Evolutionary conservation across 2,797 vertebrate species (phyloP).

Genomic region (Glyptemys insculpta): DNA sequence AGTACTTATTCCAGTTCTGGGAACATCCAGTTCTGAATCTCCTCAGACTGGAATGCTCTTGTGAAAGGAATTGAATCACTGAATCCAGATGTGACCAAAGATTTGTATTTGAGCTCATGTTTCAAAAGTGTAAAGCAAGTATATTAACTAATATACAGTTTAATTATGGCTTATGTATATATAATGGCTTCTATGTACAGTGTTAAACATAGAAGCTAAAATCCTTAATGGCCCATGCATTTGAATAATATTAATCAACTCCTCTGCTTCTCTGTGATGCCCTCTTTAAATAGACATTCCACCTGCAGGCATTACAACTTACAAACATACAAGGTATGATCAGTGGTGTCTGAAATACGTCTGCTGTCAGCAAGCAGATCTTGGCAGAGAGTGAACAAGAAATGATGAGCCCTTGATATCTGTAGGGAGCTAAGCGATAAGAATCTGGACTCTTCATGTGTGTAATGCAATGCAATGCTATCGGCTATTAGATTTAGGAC

Average conservation of each 20-base stretch:
- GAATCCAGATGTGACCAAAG: not conserved
- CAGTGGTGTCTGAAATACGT: too few relatives aligned
- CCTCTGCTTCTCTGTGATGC: not conserved
- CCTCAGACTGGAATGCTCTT: not conserved
- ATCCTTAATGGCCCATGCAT: not conserved
- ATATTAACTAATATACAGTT: rapidly evolving
- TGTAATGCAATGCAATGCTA: not conserved
- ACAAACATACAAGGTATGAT: too few relatives aligned
- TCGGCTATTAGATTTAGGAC: not conserved
- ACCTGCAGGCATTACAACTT: not conserved
- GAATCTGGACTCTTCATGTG: not conserved
- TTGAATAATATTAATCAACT: not conserved
- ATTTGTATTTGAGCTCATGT: too few relatives aligned
- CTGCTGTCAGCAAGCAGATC: not conserved
- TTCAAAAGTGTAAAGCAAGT: not conserved
- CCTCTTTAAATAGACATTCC: not conserved
- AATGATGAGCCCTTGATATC: not conserved
- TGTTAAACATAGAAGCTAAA: not conserved
- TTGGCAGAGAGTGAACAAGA: not conserved
- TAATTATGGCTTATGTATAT: not conserved
- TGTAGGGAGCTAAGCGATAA: not conserved
- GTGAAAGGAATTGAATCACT: too few relatives aligned
- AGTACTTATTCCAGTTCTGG: not conserved
- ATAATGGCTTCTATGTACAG: not conserved
- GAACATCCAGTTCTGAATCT: not conserved